Evolutionary conservation across 2,113 vertebrate genomes (phyloP).

Genomic region (Rattus rattus): DNA sequence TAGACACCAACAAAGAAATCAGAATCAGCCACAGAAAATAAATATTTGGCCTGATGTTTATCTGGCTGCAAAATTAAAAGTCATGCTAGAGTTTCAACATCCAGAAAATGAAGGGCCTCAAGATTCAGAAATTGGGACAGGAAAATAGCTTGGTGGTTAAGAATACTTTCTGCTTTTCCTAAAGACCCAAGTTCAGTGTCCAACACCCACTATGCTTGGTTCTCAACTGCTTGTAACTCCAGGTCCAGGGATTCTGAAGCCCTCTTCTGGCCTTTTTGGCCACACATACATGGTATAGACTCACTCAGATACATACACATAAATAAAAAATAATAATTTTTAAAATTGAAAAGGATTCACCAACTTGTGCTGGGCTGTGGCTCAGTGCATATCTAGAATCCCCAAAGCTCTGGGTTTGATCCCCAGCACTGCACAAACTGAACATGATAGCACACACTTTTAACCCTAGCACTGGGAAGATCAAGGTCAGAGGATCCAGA

Average conservation of each 20-base stretch:
- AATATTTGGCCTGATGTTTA: neutral
- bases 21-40: conserved; percentile 24
- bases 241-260: neutral
- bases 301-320: neutral
- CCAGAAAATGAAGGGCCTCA: neutral
- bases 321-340: neutral
- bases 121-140: neutral
- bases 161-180: neutral
- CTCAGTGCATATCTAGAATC: neutral
- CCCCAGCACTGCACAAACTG: too few species aligned
- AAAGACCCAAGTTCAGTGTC: neutral
- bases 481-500: neutral
- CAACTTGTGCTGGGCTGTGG: neutral
- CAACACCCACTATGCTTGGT: neutral
- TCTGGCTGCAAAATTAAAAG: conserved; percentile 34
- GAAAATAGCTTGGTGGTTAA: neutral
- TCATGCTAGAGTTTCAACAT: neutral
- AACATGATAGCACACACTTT: neutral
- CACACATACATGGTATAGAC: neutral
- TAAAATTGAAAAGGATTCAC: neutral
- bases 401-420: neutral
- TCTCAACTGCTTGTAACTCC: neutral
- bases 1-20: conserved; percentile 1
- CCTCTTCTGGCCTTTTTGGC: neutral
- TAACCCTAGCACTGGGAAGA: neutral